These are phyloP conservation scores for Sebastes iracundus DNA, from an alignment of 2,797 vertebrate genomes.

Conservation along the genomic window DNA sequence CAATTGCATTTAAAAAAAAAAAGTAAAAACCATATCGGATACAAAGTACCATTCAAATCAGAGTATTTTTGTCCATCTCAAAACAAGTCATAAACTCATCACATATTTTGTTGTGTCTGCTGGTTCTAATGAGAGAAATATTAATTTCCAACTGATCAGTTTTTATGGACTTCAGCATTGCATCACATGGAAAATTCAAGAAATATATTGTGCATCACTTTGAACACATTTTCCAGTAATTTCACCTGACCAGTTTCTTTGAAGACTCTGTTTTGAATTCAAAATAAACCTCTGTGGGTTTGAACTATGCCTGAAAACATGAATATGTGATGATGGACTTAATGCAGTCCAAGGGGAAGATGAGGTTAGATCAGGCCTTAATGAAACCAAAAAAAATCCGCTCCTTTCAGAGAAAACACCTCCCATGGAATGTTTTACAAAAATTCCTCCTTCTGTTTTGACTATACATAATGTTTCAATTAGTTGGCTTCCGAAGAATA, in stretches of 20 bases:
- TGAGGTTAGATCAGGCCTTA: not conserved
- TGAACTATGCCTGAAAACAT: conserved; percentile 3
- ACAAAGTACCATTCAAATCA: not conserved
- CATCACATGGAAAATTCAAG: not conserved
- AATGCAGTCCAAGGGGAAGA: not conserved
- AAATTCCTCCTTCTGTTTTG: not conserved
- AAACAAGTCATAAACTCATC: not conserved
- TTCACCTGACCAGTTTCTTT: not conserved
- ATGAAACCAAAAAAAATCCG: not conserved
- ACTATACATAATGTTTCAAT: not conserved
- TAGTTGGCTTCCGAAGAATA: not conserved
- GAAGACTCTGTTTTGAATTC: conserved; percentile 4
- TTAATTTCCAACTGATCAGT: not conserved
- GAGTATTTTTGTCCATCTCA: not conserved
- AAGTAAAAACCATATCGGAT: not conserved
- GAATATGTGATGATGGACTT: conserved; percentile 1
- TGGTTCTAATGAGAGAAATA: not conserved
- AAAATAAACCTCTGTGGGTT: conserved; percentile 22
- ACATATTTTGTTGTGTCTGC: not conserved
- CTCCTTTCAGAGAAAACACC: not conserved
- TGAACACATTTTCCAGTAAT: not conserved
- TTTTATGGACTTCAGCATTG: not conserved
- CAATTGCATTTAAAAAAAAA: too few relatives aligned
- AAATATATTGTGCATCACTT: not conserved
- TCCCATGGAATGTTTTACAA: not conserved